Percentiles rank a stretch among this genome's conserved stretches.
phyloP scores from a whole-genome alignment of 2,113 vertebrate species.

The Neodontobutis hainanensis region DNA sequence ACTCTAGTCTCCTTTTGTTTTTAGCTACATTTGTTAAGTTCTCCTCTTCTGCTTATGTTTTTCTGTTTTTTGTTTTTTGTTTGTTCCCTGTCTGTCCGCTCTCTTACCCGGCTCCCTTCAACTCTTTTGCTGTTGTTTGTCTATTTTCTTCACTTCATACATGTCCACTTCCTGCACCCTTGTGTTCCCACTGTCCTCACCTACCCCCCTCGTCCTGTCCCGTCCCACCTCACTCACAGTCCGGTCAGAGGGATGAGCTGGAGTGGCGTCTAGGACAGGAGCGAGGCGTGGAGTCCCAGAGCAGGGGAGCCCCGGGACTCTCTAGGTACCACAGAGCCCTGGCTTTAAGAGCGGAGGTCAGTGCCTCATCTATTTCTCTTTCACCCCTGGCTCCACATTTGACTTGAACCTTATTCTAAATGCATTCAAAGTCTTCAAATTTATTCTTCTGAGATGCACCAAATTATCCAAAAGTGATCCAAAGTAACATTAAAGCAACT shows the following conservation, averaged over 20 bases:
- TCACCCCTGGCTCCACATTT: constrained; percentile 28
- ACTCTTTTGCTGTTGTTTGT: constrained; percentile 80
- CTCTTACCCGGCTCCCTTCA: constrained; percentile 43
- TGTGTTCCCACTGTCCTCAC: constrained; percentile 55
- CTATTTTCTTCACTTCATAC: constrained; percentile 72
- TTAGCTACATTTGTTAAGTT: constrained; percentile 46
- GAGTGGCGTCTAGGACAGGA: constrained; percentile 91
- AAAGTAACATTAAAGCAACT: too few relatives aligned
- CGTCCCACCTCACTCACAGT: constrained; percentile 84
- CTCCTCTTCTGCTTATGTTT: constrained; percentile 44
- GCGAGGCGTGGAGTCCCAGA: constrained; percentile 85
- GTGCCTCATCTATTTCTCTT: constrained; percentile 76
- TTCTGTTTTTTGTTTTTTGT: constrained; percentile 72
- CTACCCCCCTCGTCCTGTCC: neutral
- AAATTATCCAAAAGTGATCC: too few relatives aligned
- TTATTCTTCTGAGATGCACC: too few relatives aligned
- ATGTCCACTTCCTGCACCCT: constrained; percentile 75
- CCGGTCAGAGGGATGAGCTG: constrained; percentile 95
- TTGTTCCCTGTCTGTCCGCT: constrained; percentile 49
- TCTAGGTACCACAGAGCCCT: constrained; percentile 87
- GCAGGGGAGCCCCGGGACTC: constrained; percentile 88
- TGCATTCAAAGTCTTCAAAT: too few relatives aligned
- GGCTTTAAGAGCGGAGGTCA: constrained; percentile 95
- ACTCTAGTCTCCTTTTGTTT: constrained; percentile 78
- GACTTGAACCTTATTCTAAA: constrained; percentile 13